Base-by-base conservation (phyloP, 2,888 invertebrate species). In the Pediacus dermestoides region DNA sequence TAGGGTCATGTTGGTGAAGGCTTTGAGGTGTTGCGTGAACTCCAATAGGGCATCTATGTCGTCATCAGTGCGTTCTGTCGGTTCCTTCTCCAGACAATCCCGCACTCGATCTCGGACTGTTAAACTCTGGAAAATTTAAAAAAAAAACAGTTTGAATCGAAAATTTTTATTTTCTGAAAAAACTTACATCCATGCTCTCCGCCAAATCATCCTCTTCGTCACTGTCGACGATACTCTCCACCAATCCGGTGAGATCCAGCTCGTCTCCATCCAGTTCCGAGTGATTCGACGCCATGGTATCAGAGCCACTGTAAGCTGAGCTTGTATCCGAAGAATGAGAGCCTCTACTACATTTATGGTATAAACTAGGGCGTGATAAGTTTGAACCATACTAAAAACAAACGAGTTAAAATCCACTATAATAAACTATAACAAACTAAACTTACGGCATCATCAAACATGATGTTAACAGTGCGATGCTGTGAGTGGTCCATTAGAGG, bases 31-130 rank as follows among this genome's bases (percentile, higher is more conserved):
- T 70, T 97, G 96, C 41, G 97, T 96, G 67, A 97, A 96, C 68
- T 97, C 97, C 47, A 99, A 74, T 4, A 99, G 77, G 40, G 88
- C 86, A 70, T 94, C 93, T 57, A 99, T 88, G 68, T 99, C 97
- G 58, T 96, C 95, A 55, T 94, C 93, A 22, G 87, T 88, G 57
- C 97, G 77, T 61, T 97, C 95, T 31, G 85, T 82, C 8, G 97
- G 96, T 68, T 96, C 95, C 69, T 96, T 97, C 68, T 97, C 96
- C 52, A 99, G 77, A 67, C 96, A 96, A 72, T 99, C 97, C 45
- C 96, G 77, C 7, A 99, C 94, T 44, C 92, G 87, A 74, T 99
- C 97, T 44, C 94, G 80, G 7, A 92, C 89, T 45, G 86, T 88
- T 49, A 91, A 74, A 66, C 90, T 91, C 82, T 85, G 66, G 34